phyloP scores from a whole-genome alignment of 2,888 invertebrate species.

The Imbricaverruca yamaguchii region DNA sequence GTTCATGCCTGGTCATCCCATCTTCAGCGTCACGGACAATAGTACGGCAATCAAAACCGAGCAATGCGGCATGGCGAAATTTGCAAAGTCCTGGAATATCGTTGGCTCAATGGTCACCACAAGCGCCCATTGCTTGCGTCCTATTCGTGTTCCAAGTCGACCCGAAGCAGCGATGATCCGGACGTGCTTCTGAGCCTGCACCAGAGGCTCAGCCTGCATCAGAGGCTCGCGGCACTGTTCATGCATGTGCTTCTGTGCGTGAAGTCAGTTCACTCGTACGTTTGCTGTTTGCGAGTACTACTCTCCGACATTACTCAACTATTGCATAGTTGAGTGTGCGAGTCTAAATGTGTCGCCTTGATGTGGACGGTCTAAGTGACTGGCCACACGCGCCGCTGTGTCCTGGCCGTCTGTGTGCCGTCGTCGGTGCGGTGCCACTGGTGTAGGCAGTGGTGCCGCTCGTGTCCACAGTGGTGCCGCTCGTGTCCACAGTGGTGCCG shows the following conservation, averaged over 20 bases:
- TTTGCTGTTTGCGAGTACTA: too few species aligned
- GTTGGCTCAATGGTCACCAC: not conserved
- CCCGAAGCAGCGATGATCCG: not conserved
- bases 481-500: too few species aligned
- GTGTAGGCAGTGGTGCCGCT: too few species aligned
- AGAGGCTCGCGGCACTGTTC: not conserved
- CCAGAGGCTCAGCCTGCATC: not conserved
- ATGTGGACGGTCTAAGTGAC: not conserved
- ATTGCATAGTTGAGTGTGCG: not conserved
- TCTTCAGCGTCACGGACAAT: not conserved
- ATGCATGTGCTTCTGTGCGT: too few species aligned
- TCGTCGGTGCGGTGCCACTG: too few species aligned
- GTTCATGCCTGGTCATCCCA: too few species aligned
- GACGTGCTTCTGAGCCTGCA: not conserved
- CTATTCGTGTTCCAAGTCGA: not conserved
- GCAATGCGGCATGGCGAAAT: not conserved
- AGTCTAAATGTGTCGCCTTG: not conserved
- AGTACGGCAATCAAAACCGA: too few species aligned
- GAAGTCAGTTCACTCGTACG: too few species aligned
- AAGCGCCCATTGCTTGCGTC: too few species aligned
- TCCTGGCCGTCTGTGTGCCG: not conserved
- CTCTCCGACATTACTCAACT: too few species aligned
- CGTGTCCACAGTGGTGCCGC: too few species aligned
- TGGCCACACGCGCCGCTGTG: not conserved
- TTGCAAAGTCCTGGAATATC: not conserved